Conservation (phyloP, 1,140 invertebrate species). For the Drusus annulatus region DNA sequence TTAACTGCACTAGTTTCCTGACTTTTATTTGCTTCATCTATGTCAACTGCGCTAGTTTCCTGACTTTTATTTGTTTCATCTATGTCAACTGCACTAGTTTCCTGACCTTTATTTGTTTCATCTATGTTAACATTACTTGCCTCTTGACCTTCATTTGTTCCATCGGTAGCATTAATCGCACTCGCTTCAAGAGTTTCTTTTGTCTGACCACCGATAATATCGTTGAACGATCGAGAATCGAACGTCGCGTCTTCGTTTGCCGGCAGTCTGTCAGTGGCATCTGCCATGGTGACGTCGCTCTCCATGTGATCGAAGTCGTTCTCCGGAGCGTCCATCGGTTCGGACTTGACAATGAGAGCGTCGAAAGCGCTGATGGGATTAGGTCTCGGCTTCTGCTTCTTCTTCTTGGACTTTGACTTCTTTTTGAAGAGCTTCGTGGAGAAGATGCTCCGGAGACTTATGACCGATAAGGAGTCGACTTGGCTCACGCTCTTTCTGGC, state of each 20-base stretch:
- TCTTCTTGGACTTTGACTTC: constrained; percentile 42
- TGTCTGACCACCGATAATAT: not conserved
- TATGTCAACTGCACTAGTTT: not conserved
- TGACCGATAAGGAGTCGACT: constrained; percentile 50
- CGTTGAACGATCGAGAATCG: not conserved
- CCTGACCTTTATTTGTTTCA: not conserved
- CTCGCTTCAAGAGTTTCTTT: not conserved
- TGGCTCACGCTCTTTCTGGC: constrained; percentile 48
- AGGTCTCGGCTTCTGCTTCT: not conserved
- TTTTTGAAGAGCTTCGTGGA: constrained; percentile 50
- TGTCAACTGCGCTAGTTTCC: not conserved
- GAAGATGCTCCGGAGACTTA: constrained; percentile 53
- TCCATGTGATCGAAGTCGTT: constrained; percentile 2
- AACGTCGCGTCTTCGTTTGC: too few relatives aligned
- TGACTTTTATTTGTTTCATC: not conserved
- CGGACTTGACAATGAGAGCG: constrained; percentile 14
- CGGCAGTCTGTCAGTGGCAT: too few relatives aligned
- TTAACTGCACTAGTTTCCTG: not conserved
- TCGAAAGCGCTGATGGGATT: not conserved
- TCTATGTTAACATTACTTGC: not conserved
- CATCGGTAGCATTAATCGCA: not conserved
- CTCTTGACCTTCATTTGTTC: not conserved
- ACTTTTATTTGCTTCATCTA: not conserved
- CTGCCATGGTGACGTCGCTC: constrained; percentile 1
- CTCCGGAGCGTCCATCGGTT: constrained; percentile 4